Evolutionary conservation across 2,113 vertebrate species (phyloP).

Genomic region (Laticauda laticaudata): DNA sequence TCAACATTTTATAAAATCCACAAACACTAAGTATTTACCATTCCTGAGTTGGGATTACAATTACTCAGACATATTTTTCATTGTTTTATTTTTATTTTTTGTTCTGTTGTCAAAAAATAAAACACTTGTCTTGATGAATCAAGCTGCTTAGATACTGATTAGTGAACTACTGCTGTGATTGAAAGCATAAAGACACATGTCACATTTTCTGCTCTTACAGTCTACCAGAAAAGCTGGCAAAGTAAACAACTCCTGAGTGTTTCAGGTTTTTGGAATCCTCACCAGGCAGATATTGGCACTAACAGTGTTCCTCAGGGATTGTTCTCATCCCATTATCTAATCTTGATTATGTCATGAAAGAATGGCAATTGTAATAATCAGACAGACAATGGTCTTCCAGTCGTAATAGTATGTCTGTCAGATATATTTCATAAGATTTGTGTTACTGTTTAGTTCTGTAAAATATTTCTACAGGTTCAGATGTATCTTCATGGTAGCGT

Average conservation of each 20-base stretch:
- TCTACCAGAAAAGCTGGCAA: not conserved
- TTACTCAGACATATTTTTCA: conserved; percentile 18
- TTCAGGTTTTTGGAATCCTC: not conserved
- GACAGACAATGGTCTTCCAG: not conserved
- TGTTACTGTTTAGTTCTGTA: not conserved
- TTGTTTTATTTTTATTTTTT: conserved; percentile 1
- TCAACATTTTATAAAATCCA: conserved; percentile 1
- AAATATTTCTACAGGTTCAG: not conserved
- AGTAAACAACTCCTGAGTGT: not conserved
- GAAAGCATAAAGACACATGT: conserved; percentile 24
- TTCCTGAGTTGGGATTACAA: not conserved
- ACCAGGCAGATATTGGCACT: not conserved
- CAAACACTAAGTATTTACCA: not conserved
- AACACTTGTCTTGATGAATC: rapidly evolving
- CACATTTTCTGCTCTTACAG: not conserved
- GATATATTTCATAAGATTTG: not conserved
- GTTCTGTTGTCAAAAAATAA: conserved; percentile 25
- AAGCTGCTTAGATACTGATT: conserved; percentile 6
- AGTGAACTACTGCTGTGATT: conserved; percentile 27
- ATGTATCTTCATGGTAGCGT: no score
- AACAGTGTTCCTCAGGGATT: rapidly evolving
- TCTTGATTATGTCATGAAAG: rapidly evolving
- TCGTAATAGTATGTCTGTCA: rapidly evolving
- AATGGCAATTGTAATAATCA: not conserved
- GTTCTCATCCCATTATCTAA: not conserved